Conservation (phyloP, 2,888 invertebrate species). For the Drosophila sordidula region DNA sequence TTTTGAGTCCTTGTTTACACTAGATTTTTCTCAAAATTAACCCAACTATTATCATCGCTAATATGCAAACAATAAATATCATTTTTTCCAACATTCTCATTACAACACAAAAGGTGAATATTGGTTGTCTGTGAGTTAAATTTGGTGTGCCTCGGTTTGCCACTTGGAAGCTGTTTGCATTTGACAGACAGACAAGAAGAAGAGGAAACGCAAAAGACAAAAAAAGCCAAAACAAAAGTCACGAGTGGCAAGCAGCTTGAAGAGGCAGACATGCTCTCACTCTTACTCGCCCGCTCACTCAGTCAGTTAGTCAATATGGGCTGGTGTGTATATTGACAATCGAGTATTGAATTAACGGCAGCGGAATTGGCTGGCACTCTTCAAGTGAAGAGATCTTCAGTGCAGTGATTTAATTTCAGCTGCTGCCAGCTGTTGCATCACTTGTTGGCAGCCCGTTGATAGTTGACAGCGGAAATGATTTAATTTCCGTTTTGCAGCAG, state of each 20-base stretch:
- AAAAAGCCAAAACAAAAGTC: background rate
- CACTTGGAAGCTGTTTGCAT: slow-evolving; percentile 20
- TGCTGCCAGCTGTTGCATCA: slow-evolving; percentile 66
- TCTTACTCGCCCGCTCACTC: slow-evolving; percentile 1
- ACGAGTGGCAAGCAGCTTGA: slow-evolving; percentile 2
- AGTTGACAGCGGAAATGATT: slow-evolving; percentile 71
- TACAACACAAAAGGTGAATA: slow-evolving; percentile 4
- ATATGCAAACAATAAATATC: background rate
- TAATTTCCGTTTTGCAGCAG: slow-evolving; percentile 63
- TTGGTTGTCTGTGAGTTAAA: background rate
- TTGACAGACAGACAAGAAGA: slow-evolving; percentile 21
- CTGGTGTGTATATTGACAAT: slow-evolving; percentile 31
- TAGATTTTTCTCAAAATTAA: no score
- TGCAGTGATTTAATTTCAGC: slow-evolving; percentile 48
- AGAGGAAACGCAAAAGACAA: background rate
- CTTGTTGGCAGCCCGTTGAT: slow-evolving; percentile 36
- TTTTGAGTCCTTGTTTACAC: no score
- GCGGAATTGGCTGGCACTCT: slow-evolving; percentile 33
- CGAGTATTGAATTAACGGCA: slow-evolving; percentile 42
- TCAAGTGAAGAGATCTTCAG: slow-evolving; percentile 37
- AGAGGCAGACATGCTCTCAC: background rate
- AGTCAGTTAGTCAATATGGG: slow-evolving; percentile 20
- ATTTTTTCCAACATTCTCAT: background rate
- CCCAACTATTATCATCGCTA: background rate
- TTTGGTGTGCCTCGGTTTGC: slow-evolving; percentile 18